Evolutionary conservation across 2,888 invertebrate species (phyloP).

Genomic region (Idaea aversata): DNA sequence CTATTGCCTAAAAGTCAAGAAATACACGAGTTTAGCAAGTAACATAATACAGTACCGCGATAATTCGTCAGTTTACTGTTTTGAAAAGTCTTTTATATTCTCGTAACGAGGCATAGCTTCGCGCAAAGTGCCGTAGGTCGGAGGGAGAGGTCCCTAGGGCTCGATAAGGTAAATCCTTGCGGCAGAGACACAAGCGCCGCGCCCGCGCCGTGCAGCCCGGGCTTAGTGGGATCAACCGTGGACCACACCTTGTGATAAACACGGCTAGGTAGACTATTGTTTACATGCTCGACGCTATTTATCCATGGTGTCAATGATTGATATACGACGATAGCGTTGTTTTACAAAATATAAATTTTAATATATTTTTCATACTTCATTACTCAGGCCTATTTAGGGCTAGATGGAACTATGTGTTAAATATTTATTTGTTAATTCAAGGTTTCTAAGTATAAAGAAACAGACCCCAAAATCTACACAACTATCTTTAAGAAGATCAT

Average conservation of each 20-base stretch:
- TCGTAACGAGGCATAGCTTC: slow-evolving; percentile 41
- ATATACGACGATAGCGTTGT: not conserved
- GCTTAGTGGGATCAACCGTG: slow-evolving; percentile 53
- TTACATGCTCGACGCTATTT: not conserved
- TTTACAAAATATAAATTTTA: not conserved
- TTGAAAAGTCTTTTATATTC: slow-evolving; percentile 59
- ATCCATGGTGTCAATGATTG: not conserved
- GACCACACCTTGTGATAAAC: slow-evolving; percentile 62
- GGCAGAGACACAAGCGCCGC: slow-evolving; percentile 60
- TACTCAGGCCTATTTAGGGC: too few relatives aligned
- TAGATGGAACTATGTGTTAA: too few relatives aligned
- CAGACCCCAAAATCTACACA: slow-evolving; percentile 5
- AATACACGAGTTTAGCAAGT: slow-evolving; percentile 18
- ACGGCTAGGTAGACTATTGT: slow-evolving; percentile 1
- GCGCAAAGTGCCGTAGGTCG: slow-evolving; percentile 31
- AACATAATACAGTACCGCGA: slow-evolving; percentile 37
- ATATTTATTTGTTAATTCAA: not conserved
- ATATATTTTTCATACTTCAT: not conserved
- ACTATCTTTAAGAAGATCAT: not conserved
- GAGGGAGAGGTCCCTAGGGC: slow-evolving; percentile 55
- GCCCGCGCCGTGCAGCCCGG: slow-evolving; percentile 29
- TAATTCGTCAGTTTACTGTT: slow-evolving; percentile 51
- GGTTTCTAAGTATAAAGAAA: not conserved
- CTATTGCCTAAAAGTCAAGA: slow-evolving; percentile 6
- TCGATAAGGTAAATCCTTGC: slow-evolving; percentile 71